Evolutionary conservation across 2,113 vertebrate species (phyloP).

Genomic region (Egretta garzetta): DNA sequence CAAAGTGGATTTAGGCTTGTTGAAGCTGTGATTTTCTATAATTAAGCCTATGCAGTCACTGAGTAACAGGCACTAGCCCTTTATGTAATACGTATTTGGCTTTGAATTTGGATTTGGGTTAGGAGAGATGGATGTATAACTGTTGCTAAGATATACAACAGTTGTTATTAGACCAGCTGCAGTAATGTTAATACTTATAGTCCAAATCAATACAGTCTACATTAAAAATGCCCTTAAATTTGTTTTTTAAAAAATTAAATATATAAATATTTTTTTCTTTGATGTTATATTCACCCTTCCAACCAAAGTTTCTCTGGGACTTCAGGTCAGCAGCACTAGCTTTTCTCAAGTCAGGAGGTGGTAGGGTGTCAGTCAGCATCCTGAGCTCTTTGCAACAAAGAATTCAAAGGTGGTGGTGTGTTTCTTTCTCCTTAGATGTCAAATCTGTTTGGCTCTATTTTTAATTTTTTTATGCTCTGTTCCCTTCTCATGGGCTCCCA

Average conservation of each 20-base stretch:
- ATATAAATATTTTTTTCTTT: neutral
- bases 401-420: neutral
- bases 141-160: neutral
- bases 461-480: neutral
- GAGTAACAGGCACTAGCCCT: neutral
- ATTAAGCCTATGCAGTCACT: neutral
- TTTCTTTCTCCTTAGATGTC: neutral
- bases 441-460: neutral
- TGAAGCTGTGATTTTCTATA: neutral
- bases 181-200: neutral
- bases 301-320: neutral
- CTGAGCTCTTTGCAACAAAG: neutral
- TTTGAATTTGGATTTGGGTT: neutral
- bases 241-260: neutral
- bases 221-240: neutral
- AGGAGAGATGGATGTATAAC: neutral
- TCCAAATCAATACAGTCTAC: neutral
- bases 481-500: neutral
- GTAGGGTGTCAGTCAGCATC: neutral
- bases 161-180: neutral
- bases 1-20: neutral
- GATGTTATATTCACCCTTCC: neutral
- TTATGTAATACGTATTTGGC: neutral
- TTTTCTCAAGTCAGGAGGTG: neutral
- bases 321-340: neutral